Evolutionary conservation across 2,888 invertebrate species (phyloP).

Genomic region (Drosophila robusta): DNA sequence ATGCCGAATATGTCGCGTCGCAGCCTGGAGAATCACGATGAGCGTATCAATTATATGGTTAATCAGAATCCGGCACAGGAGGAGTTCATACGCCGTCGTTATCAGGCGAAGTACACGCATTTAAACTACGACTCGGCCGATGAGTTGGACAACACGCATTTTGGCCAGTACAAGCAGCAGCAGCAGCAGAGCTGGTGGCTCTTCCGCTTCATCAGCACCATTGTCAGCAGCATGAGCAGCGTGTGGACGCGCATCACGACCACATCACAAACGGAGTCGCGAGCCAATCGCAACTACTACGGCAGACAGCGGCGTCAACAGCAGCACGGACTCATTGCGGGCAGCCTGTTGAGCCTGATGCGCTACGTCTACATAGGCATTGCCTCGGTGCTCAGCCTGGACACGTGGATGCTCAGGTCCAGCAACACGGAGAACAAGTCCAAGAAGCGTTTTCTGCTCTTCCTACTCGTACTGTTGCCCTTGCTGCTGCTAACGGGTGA

Average conservation of each 20-base stretch:
- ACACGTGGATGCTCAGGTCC: conserved; percentile 82
- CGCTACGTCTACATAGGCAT: conserved; percentile 81
- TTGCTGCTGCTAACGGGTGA: conserved; percentile 87
- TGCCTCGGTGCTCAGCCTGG: conserved; percentile 82
- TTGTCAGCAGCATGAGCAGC: conserved; percentile 71
- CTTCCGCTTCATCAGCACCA: conserved; percentile 72
- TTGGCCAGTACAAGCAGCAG: conserved; percentile 55
- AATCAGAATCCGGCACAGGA: conserved; percentile 82
- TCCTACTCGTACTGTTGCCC: conserved; percentile 86
- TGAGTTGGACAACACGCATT: conserved; percentile 79
- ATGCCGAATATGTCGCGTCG: conserved; percentile 96
- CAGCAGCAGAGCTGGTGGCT: conserved; percentile 74
- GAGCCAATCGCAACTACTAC: conserved; percentile 63
- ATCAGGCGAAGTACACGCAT: conserved; percentile 69
- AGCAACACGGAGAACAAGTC: conserved; percentile 74
- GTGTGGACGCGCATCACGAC: conserved; percentile 65
- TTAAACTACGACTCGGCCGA: conserved; percentile 84
- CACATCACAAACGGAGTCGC: conserved; percentile 50
- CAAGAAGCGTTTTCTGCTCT: conserved; percentile 82
- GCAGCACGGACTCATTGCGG: conserved; percentile 72
- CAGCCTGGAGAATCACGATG: conserved; percentile 87
- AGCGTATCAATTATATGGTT: conserved; percentile 85
- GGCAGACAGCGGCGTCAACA: conserved; percentile 60
- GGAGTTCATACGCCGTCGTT: conserved; percentile 83
- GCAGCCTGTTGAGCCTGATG: conserved; percentile 65